phyloP scores from a whole-genome alignment of 2,888 invertebrate species.

The Helobdella robusta region DNA sequence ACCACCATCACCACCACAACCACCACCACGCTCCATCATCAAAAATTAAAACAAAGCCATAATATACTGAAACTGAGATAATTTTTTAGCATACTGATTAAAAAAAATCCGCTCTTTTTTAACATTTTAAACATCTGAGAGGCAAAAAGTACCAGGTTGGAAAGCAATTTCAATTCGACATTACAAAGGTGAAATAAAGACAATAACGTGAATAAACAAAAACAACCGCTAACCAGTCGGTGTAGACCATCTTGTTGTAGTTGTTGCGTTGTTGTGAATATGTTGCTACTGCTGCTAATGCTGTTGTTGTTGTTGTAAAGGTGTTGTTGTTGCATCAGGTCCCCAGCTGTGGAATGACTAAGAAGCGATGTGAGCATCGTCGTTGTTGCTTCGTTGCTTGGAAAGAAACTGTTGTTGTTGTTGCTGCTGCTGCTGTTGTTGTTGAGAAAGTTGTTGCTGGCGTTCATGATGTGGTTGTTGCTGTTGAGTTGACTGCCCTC shows the following conservation, averaged over 20 bases:
- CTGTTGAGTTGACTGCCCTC: constrained; percentile 17
- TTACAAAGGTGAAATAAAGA: too few species aligned
- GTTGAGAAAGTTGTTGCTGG: not conserved
- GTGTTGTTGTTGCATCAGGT: not conserved
- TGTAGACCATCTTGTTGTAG: not conserved
- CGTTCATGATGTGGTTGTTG: not conserved
- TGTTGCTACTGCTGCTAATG: too few species aligned
- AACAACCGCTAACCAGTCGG: not conserved
- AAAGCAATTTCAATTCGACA: too few species aligned
- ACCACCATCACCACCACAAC: too few species aligned
- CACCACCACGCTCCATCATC: too few species aligned
- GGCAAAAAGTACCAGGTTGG: too few species aligned
- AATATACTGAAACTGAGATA: too few species aligned
- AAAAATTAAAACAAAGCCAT: too few species aligned
- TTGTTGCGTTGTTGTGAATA: constrained; percentile 5
- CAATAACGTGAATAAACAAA: not conserved
- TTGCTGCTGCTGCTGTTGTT: too few species aligned
- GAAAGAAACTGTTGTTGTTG: not conserved
- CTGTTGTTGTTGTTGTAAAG: not conserved
- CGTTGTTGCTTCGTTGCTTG: not conserved
- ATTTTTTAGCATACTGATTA: too few species aligned
- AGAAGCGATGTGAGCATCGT: constrained; percentile 24
- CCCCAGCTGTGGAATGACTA: not conserved
- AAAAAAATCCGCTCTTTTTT: too few species aligned
- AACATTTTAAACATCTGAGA: too few species aligned